These are phyloP conservation scores for Hemicentrotus pulcherrimus DNA, from an alignment of 35 echinoderm and acorn worm species.

Conservation along the genomic window DNA sequence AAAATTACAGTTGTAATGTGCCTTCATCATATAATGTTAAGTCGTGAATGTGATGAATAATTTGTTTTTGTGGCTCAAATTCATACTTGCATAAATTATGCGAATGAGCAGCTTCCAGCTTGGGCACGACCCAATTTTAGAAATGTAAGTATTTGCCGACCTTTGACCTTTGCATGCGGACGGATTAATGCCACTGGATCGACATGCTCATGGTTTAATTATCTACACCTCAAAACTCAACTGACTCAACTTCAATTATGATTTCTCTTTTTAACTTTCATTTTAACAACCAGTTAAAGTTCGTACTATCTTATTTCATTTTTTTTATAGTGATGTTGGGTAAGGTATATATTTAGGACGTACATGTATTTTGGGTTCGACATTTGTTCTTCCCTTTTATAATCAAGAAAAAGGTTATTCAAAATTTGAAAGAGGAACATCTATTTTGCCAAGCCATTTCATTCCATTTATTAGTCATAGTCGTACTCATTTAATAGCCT, in stretches of 20 bases:
- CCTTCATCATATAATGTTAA: too few species aligned
- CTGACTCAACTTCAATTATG: neutral
- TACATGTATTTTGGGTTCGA: too few species aligned
- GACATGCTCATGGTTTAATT: conserved; percentile 30
- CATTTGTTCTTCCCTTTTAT: too few species aligned
- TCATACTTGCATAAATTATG: neutral
- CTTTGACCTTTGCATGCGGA: conserved; percentile 36
- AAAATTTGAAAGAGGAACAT: too few species aligned
- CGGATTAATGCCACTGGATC: conserved; percentile 30
- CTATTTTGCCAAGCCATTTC: too few species aligned
- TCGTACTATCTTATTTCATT: too few species aligned
- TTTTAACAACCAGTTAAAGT: neutral
- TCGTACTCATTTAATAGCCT: too few species aligned
- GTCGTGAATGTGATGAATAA: neutral
- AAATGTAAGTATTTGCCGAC: conserved; percentile 26
- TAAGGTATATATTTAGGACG: too few species aligned
- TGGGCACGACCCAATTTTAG: conserved; percentile 25
- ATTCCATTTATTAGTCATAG: too few species aligned
- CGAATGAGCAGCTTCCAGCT: conserved; percentile 24
- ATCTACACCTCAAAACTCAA: neutral
- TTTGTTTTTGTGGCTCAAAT: neutral
- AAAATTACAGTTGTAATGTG: too few species aligned
- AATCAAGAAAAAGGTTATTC: too few species aligned
- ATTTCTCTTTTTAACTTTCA: neutral
- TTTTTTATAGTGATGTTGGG: too few species aligned